phyloP scores from a whole-genome alignment of 2,113 vertebrate species.

The Xyliphius kryptos region DNA sequence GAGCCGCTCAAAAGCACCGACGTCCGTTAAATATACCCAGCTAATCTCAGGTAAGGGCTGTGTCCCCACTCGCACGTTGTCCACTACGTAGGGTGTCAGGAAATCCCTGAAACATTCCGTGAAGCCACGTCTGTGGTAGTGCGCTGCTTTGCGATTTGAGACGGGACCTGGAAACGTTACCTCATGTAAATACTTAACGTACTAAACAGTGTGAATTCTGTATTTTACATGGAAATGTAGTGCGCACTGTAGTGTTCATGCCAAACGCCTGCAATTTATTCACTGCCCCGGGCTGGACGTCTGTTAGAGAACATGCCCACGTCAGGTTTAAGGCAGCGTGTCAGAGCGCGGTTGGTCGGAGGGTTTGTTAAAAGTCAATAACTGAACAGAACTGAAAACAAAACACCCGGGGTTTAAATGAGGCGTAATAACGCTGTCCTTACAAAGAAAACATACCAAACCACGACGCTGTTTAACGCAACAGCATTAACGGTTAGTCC shows the following conservation, averaged over 20 bases:
- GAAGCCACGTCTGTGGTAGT: no score
- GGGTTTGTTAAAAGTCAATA: neutral
- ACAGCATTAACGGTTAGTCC: neutral
- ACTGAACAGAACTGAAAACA: neutral
- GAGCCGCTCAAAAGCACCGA: neutral
- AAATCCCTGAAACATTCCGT: no score
- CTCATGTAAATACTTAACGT: neutral
- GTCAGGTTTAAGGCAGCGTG: neutral
- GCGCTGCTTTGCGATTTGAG: no score
- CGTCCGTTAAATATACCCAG: neutral
- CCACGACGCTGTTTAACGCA: neutral
- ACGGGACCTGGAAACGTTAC: no score
- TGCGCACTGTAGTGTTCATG: no score
- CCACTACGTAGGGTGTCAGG: no score
- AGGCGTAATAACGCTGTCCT: no score
- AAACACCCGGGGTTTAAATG: neutral
- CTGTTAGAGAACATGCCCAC: neutral
- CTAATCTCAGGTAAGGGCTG: neutral
- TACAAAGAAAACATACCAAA: no score
- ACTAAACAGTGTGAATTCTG: neutral
- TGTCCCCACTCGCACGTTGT: no score
- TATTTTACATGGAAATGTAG: no score
- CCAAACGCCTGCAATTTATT: no score
- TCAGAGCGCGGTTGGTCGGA: neutral
- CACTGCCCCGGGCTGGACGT: no score